A percentile compares a stretch with the other conserved stretches of the same genome.
phyloP scores from a whole-genome alignment of 1,140 invertebrate genomes.

The Pteromalus puparum region DNA sequence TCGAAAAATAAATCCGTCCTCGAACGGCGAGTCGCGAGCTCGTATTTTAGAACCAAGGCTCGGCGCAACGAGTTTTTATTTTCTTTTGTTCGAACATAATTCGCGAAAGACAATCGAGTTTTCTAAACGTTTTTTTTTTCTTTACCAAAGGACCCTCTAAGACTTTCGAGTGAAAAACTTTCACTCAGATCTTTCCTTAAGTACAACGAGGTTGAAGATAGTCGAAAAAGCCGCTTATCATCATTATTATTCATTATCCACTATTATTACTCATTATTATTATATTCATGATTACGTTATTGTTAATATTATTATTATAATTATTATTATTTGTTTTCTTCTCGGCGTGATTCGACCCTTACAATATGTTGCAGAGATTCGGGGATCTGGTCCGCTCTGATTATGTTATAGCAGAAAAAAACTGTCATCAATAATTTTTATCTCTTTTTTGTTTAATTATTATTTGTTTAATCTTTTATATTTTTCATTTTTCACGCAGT shows the following conservation, averaged over 20 bases:
- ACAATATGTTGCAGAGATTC: constrained; percentile 31
- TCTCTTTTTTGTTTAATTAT: not conserved
- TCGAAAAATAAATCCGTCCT: constrained; percentile 40
- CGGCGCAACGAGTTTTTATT: not conserved
- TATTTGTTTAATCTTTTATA: not conserved
- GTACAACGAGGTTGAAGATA: constrained; percentile 17
- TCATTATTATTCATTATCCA: constrained; percentile 17
- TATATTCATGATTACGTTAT: constrained; percentile 9
- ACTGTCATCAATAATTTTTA: constrained; percentile 3
- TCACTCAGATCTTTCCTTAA: constrained; percentile 50
- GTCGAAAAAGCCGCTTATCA: constrained; percentile 19
- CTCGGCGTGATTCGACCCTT: constrained; percentile 7
- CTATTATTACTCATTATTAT: constrained; percentile 20
- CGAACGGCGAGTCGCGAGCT: not conserved
- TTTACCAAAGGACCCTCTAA: not conserved
- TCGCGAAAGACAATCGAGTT: not conserved
- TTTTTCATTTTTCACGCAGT: constrained; percentile 19
- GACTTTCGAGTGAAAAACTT: constrained; percentile 26
- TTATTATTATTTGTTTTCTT: constrained; percentile 12
- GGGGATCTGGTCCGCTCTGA: constrained; percentile 50
- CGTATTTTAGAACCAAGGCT: not conserved
- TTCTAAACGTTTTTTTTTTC: not conserved
- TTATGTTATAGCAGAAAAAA: constrained; percentile 46
- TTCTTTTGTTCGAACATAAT: constrained; percentile 7
- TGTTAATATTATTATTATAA: constrained; percentile 29